Conservation (phyloP, 2,888 invertebrate genomes). For the Agapostemon virescens region DNA sequence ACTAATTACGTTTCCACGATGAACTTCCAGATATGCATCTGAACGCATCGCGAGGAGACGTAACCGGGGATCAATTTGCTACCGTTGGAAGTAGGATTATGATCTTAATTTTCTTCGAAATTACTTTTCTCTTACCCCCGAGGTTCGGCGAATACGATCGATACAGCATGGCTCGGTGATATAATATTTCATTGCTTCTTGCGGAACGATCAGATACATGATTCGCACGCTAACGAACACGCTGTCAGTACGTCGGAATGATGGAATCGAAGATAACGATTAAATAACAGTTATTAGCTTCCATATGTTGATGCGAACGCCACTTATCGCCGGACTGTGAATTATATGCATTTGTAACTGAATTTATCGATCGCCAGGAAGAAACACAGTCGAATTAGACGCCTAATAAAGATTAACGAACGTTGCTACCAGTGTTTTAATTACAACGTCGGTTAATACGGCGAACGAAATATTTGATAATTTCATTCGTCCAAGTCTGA, state of each 20-base stretch:
- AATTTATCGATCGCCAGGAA: not conserved
- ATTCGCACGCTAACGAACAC: not conserved
- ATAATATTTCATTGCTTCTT: not conserved
- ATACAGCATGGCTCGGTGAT: not conserved
- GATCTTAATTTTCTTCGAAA: constrained; percentile 45
- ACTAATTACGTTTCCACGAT: constrained; percentile 47
- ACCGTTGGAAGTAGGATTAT: constrained; percentile 44
- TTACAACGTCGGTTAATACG: not conserved
- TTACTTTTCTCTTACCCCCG: not conserved
- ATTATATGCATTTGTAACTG: not conserved
- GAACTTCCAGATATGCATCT: constrained; percentile 5
- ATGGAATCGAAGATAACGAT: not conserved
- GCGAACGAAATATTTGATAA: not conserved
- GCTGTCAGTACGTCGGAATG: not conserved
- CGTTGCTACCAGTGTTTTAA: not conserved
- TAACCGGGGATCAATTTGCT: constrained; percentile 29
- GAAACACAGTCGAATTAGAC: not conserved
- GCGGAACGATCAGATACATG: not conserved
- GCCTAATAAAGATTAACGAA: not conserved
- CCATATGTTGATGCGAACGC: not conserved
- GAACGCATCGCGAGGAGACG: not conserved
- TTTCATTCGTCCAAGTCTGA: not conserved
- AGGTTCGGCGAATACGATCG: not conserved
- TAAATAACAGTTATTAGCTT: not conserved
- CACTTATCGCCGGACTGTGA: not conserved